Evolutionary conservation across 2,888 invertebrate species (phyloP).

Genomic region (Diarsia dahlii): DNA sequence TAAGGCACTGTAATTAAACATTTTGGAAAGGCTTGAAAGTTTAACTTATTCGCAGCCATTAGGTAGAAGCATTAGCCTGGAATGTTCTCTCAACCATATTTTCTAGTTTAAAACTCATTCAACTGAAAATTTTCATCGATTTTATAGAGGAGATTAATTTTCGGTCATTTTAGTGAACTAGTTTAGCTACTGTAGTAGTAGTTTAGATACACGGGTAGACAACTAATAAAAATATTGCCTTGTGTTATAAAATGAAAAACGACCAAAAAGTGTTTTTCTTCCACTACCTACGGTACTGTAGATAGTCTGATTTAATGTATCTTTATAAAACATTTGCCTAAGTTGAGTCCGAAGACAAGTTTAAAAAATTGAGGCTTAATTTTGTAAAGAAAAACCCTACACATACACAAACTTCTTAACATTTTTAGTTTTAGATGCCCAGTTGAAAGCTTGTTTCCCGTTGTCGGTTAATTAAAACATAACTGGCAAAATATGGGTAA

Average conservation of each 20-base stretch:
- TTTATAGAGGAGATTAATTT: slow-evolving; percentile 31
- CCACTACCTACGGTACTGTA: no score
- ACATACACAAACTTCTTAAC: no score
- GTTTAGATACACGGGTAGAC: background rate
- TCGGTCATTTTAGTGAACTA: background rate
- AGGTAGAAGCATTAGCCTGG: slow-evolving; percentile 24
- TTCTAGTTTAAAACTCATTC: slow-evolving; percentile 35
- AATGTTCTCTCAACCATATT: slow-evolving; percentile 41
- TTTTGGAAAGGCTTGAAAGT: slow-evolving; percentile 1
- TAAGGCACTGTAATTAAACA: slow-evolving; percentile 14
- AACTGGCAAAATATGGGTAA: background rate
- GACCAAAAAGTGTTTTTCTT: no score
- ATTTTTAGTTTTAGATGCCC: background rate
- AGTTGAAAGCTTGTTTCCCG: background rate
- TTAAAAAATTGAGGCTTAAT: no score
- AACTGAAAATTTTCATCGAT: slow-evolving; percentile 40
- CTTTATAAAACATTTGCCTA: no score
- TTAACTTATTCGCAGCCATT: slow-evolving; percentile 24
- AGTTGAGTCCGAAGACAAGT: no score
- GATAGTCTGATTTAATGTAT: no score
- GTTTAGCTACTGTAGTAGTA: no score
- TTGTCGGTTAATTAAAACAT: background rate
- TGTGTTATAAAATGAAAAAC: background rate
- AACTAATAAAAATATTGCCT: background rate
- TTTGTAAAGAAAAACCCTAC: no score